phyloP scores from a whole-genome alignment of 2,113 vertebrate genomes.

The Sorex fumeus region DNA sequence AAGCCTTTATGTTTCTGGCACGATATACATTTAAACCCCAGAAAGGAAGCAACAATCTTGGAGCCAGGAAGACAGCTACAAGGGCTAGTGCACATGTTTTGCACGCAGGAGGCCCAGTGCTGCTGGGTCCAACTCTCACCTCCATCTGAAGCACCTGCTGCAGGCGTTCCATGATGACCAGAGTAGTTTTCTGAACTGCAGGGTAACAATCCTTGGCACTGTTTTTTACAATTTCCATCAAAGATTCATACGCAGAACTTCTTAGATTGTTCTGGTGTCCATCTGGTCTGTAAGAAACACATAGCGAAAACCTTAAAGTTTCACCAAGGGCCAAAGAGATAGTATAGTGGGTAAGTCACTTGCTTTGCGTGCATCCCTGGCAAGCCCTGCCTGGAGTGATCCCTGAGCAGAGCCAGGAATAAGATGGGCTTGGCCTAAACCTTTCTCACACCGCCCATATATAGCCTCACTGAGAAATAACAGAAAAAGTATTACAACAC shows the following conservation, averaged over 20 bases:
- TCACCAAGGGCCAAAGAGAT: background rate
- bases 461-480: background rate
- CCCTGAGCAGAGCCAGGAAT: no score
- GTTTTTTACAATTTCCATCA: slow-evolving; percentile 99
- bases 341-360: no score
- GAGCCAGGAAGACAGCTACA: no score
- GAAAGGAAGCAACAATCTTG: background rate
- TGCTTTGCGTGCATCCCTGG: no score
- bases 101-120: no score
- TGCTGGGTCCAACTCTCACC: slow-evolving; percentile 83
- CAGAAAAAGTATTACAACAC: background rate
- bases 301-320: slow-evolving; percentile 3
- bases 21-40: background rate
- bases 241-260: slow-evolving; percentile 97
- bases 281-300: slow-evolving; percentile 91
- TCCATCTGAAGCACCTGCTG: slow-evolving; percentile 99
- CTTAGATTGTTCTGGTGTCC: slow-evolving; percentile 99
- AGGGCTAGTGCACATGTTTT: no score
- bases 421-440: no score
- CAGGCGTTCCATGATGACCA: slow-evolving; percentile 99
- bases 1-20: background rate
- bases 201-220: slow-evolving; percentile 99
- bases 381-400: no score
- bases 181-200: slow-evolving; percentile 97
- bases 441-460: no score